phyloP scores from a whole-genome alignment of 2,113 vertebrate species.

The Osmerus mordax region DNA sequence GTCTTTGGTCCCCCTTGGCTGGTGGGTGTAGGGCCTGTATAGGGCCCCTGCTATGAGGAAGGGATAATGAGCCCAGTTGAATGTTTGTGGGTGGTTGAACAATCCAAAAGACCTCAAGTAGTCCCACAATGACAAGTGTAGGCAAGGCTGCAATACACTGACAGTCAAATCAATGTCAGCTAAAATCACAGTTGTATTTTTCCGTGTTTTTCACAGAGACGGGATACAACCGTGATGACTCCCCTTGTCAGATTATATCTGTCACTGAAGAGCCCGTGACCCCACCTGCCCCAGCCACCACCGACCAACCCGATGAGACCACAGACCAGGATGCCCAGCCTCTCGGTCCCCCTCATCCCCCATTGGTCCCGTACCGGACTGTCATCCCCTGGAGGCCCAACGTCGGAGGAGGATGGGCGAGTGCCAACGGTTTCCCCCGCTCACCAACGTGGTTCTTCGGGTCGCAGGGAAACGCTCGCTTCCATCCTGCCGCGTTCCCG shows the following conservation, averaged over 20 bases:
- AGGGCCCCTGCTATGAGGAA: too few relatives aligned
- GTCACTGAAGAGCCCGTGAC: neutral
- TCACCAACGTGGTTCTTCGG: neutral
- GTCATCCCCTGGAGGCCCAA: neutral
- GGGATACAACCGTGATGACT: neutral
- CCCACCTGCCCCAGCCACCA: neutral
- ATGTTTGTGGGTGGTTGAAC: too few relatives aligned
- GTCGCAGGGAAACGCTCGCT: neutral
- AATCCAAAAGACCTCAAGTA: too few relatives aligned
- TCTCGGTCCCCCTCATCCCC: neutral
- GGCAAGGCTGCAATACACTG: too few relatives aligned
- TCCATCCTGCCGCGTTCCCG: too few relatives aligned
- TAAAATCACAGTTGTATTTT: neutral
- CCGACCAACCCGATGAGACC: neutral
- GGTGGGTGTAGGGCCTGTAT: too few relatives aligned
- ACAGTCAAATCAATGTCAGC: neutral
- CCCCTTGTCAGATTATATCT: slow-evolving; percentile 7
- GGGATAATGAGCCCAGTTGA: too few relatives aligned
- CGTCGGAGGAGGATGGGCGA: too few relatives aligned
- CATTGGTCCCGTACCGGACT: neutral
- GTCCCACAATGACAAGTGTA: too few relatives aligned
- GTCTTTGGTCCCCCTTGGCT: too few relatives aligned
- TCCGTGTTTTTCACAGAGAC: neutral
- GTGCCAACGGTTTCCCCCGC: neutral
- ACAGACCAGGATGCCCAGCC: neutral